Evolutionary conservation across 1,140 invertebrate species (phyloP).

Genomic region (Caenorhabditis tropicalis): DNA sequence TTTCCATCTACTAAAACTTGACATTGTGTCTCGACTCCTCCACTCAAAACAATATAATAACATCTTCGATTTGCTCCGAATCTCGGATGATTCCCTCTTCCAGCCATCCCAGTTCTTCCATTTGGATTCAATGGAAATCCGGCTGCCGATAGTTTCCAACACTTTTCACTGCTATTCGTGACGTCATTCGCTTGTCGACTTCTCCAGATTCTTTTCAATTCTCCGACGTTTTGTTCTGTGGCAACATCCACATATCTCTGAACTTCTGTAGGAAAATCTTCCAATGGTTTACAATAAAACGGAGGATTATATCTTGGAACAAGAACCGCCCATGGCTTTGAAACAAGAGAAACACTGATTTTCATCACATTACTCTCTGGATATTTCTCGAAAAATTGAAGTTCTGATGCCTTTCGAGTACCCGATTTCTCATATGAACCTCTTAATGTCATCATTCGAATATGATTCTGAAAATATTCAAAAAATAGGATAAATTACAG

Average conservation of each 20-base stretch:
- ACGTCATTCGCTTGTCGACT: constrained; percentile 28
- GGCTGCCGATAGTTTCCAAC: constrained; percentile 40
- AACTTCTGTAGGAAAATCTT: constrained; percentile 53
- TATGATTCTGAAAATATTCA: not conserved
- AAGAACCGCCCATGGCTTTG: constrained; percentile 49
- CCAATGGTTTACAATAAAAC: constrained; percentile 53
- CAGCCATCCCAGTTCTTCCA: constrained; percentile 56
- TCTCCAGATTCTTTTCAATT: constrained; percentile 48
- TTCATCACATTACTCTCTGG: not conserved
- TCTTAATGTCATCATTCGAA: not conserved
- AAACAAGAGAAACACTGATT: not conserved
- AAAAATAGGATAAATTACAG: too few relatives aligned
- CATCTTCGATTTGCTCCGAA: constrained; percentile 54
- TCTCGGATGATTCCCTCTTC: constrained; percentile 53
- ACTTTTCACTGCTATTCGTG: constrained; percentile 15
- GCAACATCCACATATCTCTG: constrained; percentile 51
- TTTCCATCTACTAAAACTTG: constrained; percentile 38
- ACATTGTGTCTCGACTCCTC: not conserved
- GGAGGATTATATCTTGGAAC: constrained; percentile 56
- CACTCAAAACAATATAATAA: constrained; percentile 51
- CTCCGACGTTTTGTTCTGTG: constrained; percentile 46
- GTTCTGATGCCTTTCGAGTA: not conserved
- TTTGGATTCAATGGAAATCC: constrained; percentile 60
- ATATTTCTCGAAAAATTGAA: constrained; percentile 7
- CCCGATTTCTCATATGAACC: not conserved